phyloP scores from a whole-genome alignment of 2,888 invertebrate species.

The Ichneumon xanthorius region DNA sequence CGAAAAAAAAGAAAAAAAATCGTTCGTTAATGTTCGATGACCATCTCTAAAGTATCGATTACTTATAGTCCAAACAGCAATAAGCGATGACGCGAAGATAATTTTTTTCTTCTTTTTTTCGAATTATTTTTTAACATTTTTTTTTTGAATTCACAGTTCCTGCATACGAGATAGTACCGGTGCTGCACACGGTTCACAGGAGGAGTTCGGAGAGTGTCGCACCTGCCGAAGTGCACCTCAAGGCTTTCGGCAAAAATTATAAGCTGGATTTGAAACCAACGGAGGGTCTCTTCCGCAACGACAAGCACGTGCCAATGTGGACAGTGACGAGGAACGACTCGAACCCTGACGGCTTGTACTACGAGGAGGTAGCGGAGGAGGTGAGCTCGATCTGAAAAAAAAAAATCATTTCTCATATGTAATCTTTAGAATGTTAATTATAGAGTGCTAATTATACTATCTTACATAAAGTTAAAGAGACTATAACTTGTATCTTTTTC shows the following conservation, averaged over 20 bases:
- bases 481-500: too few relatives aligned
- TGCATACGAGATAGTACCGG: slow-evolving; percentile 92
- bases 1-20: slow-evolving; percentile 12
- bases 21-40: not conserved
- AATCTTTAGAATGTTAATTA: too few relatives aligned
- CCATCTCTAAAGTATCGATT: slow-evolving; percentile 5
- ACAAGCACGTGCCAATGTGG: slow-evolving; percentile 92
- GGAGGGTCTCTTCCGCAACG: slow-evolving; percentile 91
- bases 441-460: too few relatives aligned
- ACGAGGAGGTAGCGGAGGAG: slow-evolving; percentile 90
- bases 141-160: slow-evolving; percentile 88
- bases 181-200: slow-evolving; percentile 87
- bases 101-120: not conserved
- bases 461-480: too few relatives aligned
- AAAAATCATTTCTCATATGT: too few relatives aligned
- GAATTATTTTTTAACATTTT: not conserved
- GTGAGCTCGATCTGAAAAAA: slow-evolving; percentile 85
- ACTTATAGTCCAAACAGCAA: slow-evolving; percentile 2
- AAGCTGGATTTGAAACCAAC: slow-evolving; percentile 91
- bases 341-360: slow-evolving; percentile 92
- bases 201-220: slow-evolving; percentile 81
- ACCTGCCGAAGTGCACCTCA: slow-evolving; percentile 88
- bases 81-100: not conserved
- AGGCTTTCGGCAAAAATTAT: slow-evolving; percentile 92
- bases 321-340: slow-evolving; percentile 92